Percentiles rank a stretch among this genome's conserved stretches.
Conservation (phyloP, 2,797 vertebrate genomes). For the Rhabdophis nuchalis region DNA sequence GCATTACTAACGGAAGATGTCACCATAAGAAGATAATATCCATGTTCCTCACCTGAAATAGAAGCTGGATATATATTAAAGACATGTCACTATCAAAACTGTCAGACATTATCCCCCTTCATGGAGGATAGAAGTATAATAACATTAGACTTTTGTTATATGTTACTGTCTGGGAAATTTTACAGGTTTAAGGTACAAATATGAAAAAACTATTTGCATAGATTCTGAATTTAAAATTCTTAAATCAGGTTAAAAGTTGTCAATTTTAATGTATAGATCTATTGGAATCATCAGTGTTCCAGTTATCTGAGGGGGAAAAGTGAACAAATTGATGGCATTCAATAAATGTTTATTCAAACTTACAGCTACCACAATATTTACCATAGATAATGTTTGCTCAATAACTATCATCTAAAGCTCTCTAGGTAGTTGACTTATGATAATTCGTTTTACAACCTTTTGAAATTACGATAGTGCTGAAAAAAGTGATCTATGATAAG, state of each 20-base stretch:
- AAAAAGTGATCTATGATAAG: background rate
- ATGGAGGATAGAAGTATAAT: constrained; percentile 48
- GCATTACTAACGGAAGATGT: constrained; percentile 71
- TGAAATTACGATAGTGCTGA: background rate
- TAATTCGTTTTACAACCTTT: background rate
- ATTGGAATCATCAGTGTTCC: background rate
- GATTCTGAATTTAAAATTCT: constrained; percentile 33
- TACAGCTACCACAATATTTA: background rate
- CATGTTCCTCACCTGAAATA: constrained; percentile 84
- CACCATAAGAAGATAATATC: constrained; percentile 72
- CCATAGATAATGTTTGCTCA: background rate
- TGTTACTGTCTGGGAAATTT: background rate
- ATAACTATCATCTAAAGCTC: background rate
- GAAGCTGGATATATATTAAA: constrained; percentile 82
- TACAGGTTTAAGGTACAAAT: background rate
- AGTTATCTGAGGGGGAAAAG: background rate
- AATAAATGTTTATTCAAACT: background rate
- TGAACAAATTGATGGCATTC: background rate
- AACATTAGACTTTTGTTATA: constrained; percentile 46
- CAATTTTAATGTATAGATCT: background rate
- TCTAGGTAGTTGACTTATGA: background rate
- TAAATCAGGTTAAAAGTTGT: background rate
- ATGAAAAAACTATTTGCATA: background rate
- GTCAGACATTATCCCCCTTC: constrained; percentile 69
- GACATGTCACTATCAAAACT: constrained; percentile 57